Base-by-base conservation (phyloP, 2,888 invertebrate species). In the Oligia fasciuncula region DNA sequence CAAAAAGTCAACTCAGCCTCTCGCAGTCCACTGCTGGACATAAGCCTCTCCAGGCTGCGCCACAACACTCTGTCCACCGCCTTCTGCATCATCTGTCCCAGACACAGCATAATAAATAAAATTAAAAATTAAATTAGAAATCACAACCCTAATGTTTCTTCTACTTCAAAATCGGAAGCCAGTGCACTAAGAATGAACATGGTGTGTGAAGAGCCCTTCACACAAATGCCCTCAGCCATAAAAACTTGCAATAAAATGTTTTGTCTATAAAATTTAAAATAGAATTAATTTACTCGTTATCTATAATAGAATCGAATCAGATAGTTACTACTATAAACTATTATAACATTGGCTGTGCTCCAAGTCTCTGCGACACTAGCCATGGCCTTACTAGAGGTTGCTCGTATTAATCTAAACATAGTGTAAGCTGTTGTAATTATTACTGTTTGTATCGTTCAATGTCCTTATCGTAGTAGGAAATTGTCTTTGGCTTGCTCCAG, bases 301-400 rank as follows among this genome's bases (percentile, higher is more conserved):
- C 77, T 91, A 83, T 92, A 87, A 90, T 87, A 87, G 90, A 89
- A 90, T 90, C 84, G 87, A 86, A 91, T 91, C 83, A 89, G 81
- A 89, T 90, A 88, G 89, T 91, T 87, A 89, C 86, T 81, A 70
- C 74, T 91, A 90, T 91, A 76, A 76, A 40, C 63, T 43, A 43
- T 71, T 91, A 92, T 88, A 91, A 90, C 84, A 87, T 93, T 96
- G 96, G 96, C 95, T 71, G 40, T 75, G 81, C 69, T 94, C 96
- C 96, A 96, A 95, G 87, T 77, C 90, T 88, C 91, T 71, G 93
- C 93, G 96, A 95, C 95, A 95, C 92, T 94, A 93, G 92, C 93
- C 93, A 85, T 94, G 96, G 95, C 96, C 96, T 95, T 95, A 91
- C 81, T 85, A 90, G 93, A 95, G 95, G 96, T 94, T 95, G 49